Base-by-base conservation (phyloP, 2,888 invertebrate genomes). In the Rhopalosiphum nymphaeae region DNA sequence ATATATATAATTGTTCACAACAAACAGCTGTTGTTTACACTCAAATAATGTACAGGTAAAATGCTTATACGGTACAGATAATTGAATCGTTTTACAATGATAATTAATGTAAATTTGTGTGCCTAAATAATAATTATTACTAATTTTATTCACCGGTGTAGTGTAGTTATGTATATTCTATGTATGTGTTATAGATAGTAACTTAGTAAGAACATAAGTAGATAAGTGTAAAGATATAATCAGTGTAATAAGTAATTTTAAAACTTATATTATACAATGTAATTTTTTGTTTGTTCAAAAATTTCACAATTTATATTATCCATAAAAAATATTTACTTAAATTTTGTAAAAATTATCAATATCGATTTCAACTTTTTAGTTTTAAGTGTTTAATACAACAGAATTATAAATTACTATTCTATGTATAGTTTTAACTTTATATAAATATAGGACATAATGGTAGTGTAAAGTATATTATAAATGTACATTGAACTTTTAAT, bases 1-100 rank as follows among this genome's bases (percentile, higher is more conserved):
- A 53, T 21, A 87, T 57, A 53, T 91, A 56, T 78, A 91, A 44
- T 87, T 61, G 26, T 86, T 92, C 86, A 61, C 13, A 49, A 21
- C 9, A 10, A 92, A 88, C 87, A 89, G 44, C 49, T n/a, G 92
- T 92, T 92, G 88, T 92, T 88, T 89, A 53, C 53, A 92, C 42
- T 42, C n/a, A 92, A 89, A 67, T 67, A 67, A 25, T 53, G 21
- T 56, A 67, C 87, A 87, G 46, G 87, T 49, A 87, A 87, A 87
- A 49, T 91, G 86, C 16, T 57, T 87, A 36, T 92, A 36, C 87
- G 49, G 13, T 36, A 49, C 5, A 86, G 11, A 57, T 92, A 92
- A 87, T 92, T 92, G 46, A 92, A 92, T 61, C 36, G 92, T 92
- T 87, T 10, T 36, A 87, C 21, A 44, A 87, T 91, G n/a, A 44